Evolutionary conservation across 2,888 invertebrate species (phyloP).

Genomic region (Lapara coniferarum): DNA sequence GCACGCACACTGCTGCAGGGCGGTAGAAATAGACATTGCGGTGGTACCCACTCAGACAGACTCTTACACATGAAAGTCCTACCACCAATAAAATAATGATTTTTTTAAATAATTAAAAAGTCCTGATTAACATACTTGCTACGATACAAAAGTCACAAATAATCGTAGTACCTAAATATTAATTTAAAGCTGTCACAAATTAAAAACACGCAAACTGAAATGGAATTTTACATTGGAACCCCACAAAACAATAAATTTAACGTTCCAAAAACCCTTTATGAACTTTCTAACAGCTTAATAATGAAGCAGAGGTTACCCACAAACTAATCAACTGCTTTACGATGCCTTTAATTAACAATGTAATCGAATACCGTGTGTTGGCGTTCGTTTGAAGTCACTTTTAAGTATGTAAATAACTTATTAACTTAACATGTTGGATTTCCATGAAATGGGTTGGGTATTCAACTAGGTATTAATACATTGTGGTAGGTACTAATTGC

Average conservation of each 20-base stretch:
- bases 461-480: too few relatives aligned
- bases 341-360: background rate
- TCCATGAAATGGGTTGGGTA: background rate
- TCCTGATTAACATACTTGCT: too few relatives aligned
- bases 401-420: background rate
- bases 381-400: background rate
- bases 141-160: too few relatives aligned
- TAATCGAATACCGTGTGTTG: background rate
- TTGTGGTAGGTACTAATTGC: background rate
- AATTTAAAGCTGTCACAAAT: background rate
- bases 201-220: background rate
- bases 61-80: too few relatives aligned
- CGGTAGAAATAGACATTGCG: too few relatives aligned
- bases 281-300: background rate
- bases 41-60: too few relatives aligned
- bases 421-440: background rate
- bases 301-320: background rate
- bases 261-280: background rate
- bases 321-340: constrained; percentile 3
- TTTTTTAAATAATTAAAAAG: too few relatives aligned
- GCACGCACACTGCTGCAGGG: too few relatives aligned
- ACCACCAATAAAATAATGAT: too few relatives aligned
- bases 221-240: background rate
- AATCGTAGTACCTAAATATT: too few relatives aligned
- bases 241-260: background rate